These are phyloP conservation scores for Helicorthomorpha holstii DNA, from an alignment of 1,140 invertebrate species.

Conservation along the genomic window DNA sequence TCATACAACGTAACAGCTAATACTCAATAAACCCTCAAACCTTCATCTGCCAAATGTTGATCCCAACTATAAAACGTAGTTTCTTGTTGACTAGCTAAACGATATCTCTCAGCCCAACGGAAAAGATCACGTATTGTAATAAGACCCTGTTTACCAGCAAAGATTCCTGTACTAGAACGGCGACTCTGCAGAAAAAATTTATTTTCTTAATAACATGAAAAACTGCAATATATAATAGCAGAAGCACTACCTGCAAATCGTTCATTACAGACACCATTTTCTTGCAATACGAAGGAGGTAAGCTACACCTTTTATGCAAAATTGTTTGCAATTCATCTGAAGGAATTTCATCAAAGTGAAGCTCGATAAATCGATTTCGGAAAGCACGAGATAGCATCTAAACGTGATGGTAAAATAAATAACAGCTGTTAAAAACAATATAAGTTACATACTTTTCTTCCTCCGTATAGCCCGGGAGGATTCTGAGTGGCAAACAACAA, in stretches of 20 bases:
- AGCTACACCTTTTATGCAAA: constrained; percentile 68
- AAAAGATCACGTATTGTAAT: constrained; percentile 92
- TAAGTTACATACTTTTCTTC: constrained; percentile 51
- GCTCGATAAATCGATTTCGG: constrained; percentile 90
- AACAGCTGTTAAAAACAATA: not conserved
- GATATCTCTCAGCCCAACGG: constrained; percentile 91
- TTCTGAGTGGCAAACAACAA: constrained; percentile 99
- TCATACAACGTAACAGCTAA: not conserved
- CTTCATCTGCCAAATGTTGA: constrained; percentile 93
- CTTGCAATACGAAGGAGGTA: constrained; percentile 72
- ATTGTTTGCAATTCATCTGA: constrained; percentile 71
- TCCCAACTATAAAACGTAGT: constrained; percentile 80
- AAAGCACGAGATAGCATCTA: constrained; percentile 81
- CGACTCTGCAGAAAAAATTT: constrained; percentile 32
- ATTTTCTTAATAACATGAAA: constrained; percentile 3
- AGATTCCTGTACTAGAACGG: constrained; percentile 65
- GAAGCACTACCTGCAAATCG: constrained; percentile 50
- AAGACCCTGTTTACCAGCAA: constrained; percentile 86
- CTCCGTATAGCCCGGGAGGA: constrained; percentile 92
- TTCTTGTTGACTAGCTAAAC: constrained; percentile 40
- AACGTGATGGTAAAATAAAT: constrained; percentile 8
- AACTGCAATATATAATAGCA: not conserved
- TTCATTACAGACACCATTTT: constrained; percentile 86
- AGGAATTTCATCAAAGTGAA: constrained; percentile 95
- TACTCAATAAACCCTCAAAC: constrained; percentile 16